Evolutionary conservation across 2,888 invertebrate genomes (phyloP).

Genomic region (Zaprionus lineosus): DNA sequence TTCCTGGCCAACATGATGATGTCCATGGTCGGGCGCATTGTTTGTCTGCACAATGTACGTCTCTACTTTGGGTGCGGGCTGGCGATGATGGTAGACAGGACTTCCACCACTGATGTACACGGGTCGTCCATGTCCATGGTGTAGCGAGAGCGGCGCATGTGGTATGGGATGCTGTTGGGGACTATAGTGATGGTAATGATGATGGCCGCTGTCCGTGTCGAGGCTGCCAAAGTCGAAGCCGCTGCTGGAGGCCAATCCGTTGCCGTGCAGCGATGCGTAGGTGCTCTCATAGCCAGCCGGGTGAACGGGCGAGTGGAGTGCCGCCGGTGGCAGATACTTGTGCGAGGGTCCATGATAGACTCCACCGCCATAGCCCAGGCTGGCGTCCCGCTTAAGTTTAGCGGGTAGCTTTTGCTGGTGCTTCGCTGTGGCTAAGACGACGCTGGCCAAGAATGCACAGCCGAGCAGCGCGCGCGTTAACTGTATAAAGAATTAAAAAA

Average conservation of each 20-base stretch:
- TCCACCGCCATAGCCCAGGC: conserved; percentile 54
- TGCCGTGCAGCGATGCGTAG: conserved; percentile 37
- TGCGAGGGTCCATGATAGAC: conserved; percentile 75
- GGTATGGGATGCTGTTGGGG: conserved; percentile 7
- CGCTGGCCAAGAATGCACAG: conserved; percentile 20
- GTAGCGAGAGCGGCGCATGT: conserved; percentile 11
- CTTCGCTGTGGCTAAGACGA: neutral
- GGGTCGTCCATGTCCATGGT: conserved; percentile 46
- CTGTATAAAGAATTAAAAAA: conserved; percentile 43
- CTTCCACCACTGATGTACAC: conserved; percentile 29
- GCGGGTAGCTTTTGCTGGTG: conserved; percentile 15
- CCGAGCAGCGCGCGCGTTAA: conserved; percentile 36
- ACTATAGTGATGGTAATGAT: conserved; percentile 15
- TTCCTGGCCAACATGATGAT: conserved; percentile 4
- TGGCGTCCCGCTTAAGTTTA: conserved; percentile 74
- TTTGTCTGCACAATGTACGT: conserved; percentile 68
- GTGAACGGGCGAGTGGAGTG: conserved; percentile 1
- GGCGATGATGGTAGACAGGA: conserved; percentile 31
- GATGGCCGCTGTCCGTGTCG: conserved; percentile 29
- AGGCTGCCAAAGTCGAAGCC: conserved; percentile 50
- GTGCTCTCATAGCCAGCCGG: conserved; percentile 30
- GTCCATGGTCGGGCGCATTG: conserved; percentile 17
- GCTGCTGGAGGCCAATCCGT: conserved; percentile 40
- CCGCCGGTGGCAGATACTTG: conserved; percentile 73
- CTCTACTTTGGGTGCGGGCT: conserved; percentile 63